These are phyloP conservation scores for Temnopleurus reevesii DNA, from an alignment of 53 echinoderm and acorn worm species.

Conservation along the genomic window DNA sequence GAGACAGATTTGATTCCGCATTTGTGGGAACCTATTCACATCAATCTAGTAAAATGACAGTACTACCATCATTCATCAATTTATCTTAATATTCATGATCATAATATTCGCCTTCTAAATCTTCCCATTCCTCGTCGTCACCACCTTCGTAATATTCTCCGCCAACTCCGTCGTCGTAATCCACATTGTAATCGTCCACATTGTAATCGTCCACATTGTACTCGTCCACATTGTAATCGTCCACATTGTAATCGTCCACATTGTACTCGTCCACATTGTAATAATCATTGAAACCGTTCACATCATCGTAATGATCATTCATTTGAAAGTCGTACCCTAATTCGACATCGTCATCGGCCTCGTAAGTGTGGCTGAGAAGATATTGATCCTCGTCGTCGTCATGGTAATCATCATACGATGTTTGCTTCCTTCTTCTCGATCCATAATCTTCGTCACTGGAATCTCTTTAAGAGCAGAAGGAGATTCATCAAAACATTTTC, in stretches of 20 bases:
- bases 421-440: too few species aligned
- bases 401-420: not conserved
- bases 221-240: not conserved
- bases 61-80: too few species aligned
- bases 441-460: constrained; percentile 75
- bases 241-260: not conserved
- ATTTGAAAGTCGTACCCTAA: not conserved
- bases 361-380: not conserved
- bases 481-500: too few species aligned
- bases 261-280: not conserved
- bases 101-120: not conserved
- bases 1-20: too few species aligned
- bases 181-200: not conserved
- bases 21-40: too few species aligned
- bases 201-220: not conserved
- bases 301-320: not conserved
- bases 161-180: not conserved
- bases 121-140: not conserved
- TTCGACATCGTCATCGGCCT: not conserved
- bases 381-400: not conserved
- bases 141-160: not conserved
- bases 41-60: too few species aligned
- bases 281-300: constrained; percentile 10
- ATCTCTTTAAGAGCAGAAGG: constrained; percentile 59
- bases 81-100: not conserved